Base-by-base conservation (phyloP, 2,113 vertebrate genomes). In the Vombatus ursinus region DNA sequence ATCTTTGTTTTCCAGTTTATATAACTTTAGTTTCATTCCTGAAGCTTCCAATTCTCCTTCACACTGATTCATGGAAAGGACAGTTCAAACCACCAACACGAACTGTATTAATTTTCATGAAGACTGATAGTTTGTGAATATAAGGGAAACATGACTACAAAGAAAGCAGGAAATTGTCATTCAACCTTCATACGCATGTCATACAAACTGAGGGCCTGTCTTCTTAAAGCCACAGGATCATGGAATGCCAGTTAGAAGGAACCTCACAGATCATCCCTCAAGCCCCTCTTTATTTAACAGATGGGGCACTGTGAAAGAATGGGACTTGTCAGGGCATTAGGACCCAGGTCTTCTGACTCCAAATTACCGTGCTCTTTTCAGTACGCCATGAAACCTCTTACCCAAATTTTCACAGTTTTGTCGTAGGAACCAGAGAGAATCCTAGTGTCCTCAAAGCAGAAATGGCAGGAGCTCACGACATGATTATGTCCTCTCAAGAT, bases 361-460 rank as follows among this genome's bases (percentile, higher is more conserved):
- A 84, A 22, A 44, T 84, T 6, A 23, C 68, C 14, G 37, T 8
- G 37, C n/a, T 10, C 7, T n/a, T 31, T 23, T 51, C 37, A 22
- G 10, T 16, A 89, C 44, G 37, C 8, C 53, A 51, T 12, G 5
- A 37, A 14, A 0, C 5, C 91, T 97, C 98, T 95, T 98, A 98
- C 97, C 97, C 98, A 98, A 52, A 99, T 97, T 94, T 97, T 98
- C 92, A 98, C 95, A 0, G 98, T 98, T 96, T 91, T 89, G 92
- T 99, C 98, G 0, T 97, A 97, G 96, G 98, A 99, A 57, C 97
- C 57, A 0, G 97, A 98, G 92, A 98, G 77, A n/a, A 98, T 25
- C 97, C 98, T 98, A 0, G 98, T 97, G 96, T 98, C 98, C 11
- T 98, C 96, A 93, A 95, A 98, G 90, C 98, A 98, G 92, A 98